phyloP scores from a whole-genome alignment of 2,797 vertebrate genomes.

The Centroberyx gerrardi region DNA sequence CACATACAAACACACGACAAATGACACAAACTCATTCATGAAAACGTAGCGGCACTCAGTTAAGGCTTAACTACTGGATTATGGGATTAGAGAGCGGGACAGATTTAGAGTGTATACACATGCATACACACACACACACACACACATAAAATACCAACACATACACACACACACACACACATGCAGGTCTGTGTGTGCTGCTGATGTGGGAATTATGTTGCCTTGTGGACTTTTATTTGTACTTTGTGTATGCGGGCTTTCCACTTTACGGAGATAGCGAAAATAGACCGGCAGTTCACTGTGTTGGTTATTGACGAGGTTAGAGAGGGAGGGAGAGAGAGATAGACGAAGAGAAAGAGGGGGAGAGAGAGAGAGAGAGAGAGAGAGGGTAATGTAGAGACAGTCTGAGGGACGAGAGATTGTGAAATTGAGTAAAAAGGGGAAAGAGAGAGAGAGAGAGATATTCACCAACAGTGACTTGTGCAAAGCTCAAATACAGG shows the following conservation, averaged over 20 bases:
- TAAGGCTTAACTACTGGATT: constrained; percentile 73
- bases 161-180: constrained; percentile 15
- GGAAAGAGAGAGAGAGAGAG: not conserved
- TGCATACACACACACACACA: constrained; percentile 7
- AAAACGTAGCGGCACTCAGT: constrained; percentile 66
- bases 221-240: constrained; percentile 26
- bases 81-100: constrained; percentile 72
- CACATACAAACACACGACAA: constrained; percentile 45
- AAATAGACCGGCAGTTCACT: not conserved
- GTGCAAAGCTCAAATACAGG: constrained; percentile 24
- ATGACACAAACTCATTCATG: constrained; percentile 71
- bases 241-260: constrained; percentile 11
- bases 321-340: not conserved
- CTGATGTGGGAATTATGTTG: constrained; percentile 31
- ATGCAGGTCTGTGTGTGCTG: not conserved
- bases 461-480: constrained; percentile 46
- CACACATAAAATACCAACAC: constrained; percentile 5
- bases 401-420: too few species aligned
- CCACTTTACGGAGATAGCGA: not conserved
- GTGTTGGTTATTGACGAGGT: too few species aligned
- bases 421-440: not conserved
- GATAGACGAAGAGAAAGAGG: not conserved
- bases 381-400: not conserved
- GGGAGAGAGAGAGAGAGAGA: constrained; percentile 8
- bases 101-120: constrained; percentile 59